phyloP scores from a whole-genome alignment of 1,140 invertebrate species.

The Caenorhabditis brenneri region DNA sequence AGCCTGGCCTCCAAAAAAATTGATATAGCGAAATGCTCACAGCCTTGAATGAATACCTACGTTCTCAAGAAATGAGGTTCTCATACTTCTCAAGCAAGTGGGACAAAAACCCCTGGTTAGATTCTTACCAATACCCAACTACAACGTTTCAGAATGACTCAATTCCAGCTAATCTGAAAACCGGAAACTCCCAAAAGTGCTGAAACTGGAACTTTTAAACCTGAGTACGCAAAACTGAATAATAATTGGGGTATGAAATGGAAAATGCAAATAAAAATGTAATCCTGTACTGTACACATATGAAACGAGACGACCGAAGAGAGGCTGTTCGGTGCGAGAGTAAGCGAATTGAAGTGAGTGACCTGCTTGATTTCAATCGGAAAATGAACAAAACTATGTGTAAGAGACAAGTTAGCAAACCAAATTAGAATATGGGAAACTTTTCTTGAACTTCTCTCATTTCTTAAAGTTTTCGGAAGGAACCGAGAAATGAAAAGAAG shows the following conservation, averaged over 20 bases:
- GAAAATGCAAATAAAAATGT: constrained; percentile 33
- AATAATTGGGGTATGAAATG: neutral
- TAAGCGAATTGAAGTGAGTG: constrained; percentile 2
- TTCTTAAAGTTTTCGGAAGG: too few relatives aligned
- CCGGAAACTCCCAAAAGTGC: neutral
- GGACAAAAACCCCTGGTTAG: too few relatives aligned
- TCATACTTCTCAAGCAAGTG: too few relatives aligned
- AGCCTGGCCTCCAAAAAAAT: too few relatives aligned
- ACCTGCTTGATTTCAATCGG: constrained; percentile 30
- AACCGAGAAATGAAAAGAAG: neutral
- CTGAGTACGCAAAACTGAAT: constrained; percentile 3
- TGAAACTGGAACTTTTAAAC: neutral
- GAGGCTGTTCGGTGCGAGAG: neutral
- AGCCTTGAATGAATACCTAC: too few relatives aligned
- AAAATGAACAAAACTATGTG: constrained; percentile 4
- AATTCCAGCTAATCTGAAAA: too few relatives aligned
- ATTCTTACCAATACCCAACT: too few relatives aligned
- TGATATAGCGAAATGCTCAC: too few relatives aligned
- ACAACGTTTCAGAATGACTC: too few relatives aligned
- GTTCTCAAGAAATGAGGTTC: too few relatives aligned
- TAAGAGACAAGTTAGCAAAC: neutral
- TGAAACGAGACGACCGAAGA: neutral
- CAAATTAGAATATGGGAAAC: too few relatives aligned
- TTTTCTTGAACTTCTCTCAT: too few relatives aligned
- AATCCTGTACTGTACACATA: constrained; percentile 37